phyloP scores from a whole-genome alignment of 2,888 invertebrate species.

The Pyrrhosoma nymphula region DNA sequence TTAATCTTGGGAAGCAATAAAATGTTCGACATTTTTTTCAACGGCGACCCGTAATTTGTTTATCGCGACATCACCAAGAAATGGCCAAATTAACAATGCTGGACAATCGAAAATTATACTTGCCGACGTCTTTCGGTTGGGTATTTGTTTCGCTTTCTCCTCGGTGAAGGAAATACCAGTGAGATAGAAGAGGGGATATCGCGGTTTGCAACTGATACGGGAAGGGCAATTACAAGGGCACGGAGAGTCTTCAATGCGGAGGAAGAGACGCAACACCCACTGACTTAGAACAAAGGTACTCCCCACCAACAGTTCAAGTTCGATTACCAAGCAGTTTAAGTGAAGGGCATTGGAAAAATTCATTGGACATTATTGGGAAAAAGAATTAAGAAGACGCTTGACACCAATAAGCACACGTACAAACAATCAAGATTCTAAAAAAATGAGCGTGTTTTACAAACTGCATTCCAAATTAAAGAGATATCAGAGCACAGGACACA shows the following conservation, averaged over 20 bases:
- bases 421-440: no score
- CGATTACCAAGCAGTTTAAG: no score
- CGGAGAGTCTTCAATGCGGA: neutral
- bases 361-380: no score
- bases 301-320: neutral
- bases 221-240: neutral
- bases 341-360: no score
- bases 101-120: neutral
- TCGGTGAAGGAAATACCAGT: neutral
- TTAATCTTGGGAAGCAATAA: no score
- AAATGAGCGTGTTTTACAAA: no score
- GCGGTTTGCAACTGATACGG: slow-evolving; percentile 17
- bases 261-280: neutral
- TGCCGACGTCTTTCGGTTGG: neutral
- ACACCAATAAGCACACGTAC: neutral
- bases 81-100: no score
- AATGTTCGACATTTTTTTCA: no score
- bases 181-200: neutral
- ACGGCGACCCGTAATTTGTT: no score
- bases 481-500: no score
- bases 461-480: no score
- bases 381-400: neutral
- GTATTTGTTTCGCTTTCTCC: neutral
- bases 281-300: neutral
- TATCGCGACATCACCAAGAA: no score